These are phyloP conservation scores for Dicerorhinus sumatrensis DNA, from an alignment of 2,113 vertebrate species.

Conservation along the genomic window DNA sequence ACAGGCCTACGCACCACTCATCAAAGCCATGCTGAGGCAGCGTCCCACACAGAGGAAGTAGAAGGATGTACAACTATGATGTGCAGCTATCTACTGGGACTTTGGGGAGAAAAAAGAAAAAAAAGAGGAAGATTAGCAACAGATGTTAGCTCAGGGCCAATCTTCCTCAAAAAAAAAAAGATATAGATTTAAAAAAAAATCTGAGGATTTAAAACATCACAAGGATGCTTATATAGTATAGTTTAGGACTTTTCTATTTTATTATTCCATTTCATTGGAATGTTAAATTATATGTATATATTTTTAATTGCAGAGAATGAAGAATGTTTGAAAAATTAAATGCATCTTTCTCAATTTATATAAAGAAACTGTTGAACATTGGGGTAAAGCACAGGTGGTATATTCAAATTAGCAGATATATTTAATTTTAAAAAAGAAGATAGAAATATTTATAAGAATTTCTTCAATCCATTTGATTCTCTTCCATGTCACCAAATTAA, in stretches of 20 bases:
- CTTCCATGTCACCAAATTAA: background rate
- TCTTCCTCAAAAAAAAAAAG: too few relatives aligned
- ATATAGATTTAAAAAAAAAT: background rate
- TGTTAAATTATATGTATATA: slow-evolving; percentile 11
- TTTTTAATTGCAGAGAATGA: slow-evolving; percentile 42
- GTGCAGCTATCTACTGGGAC: too few relatives aligned
- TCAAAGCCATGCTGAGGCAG: too few relatives aligned
- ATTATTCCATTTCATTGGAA: slow-evolving; percentile 24
- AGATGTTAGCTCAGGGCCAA: too few relatives aligned
- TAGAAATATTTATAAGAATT: slow-evolving; percentile 51
- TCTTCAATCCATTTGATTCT: slow-evolving; percentile 48
- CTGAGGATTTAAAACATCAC: background rate
- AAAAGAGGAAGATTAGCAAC: too few relatives aligned
- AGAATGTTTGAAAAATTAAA: slow-evolving; percentile 48
- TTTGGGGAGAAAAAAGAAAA: too few relatives aligned
- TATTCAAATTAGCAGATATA: slow-evolving; percentile 14
- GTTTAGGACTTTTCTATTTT: slow-evolving; percentile 35
- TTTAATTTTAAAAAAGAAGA: slow-evolving; percentile 54
- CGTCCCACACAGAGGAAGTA: too few relatives aligned
- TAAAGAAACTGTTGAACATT: slow-evolving; percentile 9
- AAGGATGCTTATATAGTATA: background rate
- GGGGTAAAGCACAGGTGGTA: background rate
- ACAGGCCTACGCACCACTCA: too few relatives aligned
- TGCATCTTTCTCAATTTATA: slow-evolving; percentile 37
- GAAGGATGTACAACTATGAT: too few relatives aligned